Evolutionary conservation across 2,797 vertebrate genomes (phyloP).

Genomic region (Argyrosomus regius): DNA sequence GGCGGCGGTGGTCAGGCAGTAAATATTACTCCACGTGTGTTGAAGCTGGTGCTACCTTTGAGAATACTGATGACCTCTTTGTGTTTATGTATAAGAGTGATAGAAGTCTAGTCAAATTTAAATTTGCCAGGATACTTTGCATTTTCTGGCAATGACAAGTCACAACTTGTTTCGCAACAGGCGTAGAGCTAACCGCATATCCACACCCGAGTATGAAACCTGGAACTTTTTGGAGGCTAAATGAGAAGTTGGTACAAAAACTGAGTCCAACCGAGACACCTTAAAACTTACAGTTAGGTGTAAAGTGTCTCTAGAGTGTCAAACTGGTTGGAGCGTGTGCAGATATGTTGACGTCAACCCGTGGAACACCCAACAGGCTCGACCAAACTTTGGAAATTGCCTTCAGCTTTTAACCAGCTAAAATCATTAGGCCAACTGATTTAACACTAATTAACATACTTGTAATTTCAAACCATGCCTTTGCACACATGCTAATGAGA

Average conservation of each 20-base stretch:
- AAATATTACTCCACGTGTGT: neutral
- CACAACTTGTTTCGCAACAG: neutral
- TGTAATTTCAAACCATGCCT: neutral
- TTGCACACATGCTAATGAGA: neutral
- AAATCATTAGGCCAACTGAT: neutral
- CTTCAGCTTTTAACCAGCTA: neutral
- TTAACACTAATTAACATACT: neutral
- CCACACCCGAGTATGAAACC: neutral
- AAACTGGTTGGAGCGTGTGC: too few species aligned
- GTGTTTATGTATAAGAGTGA: neutral
- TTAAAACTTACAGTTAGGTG: neutral
- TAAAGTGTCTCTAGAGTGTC: too few species aligned
- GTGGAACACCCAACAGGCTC: too few species aligned
- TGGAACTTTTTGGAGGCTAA: neutral
- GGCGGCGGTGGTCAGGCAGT: slow-evolving; percentile 57
- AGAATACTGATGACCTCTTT: neutral
- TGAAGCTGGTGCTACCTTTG: neutral
- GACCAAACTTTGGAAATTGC: too few species aligned
- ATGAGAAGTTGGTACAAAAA: neutral
- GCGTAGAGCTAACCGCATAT: neutral
- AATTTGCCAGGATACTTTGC: neutral
- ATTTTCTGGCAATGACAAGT: too few species aligned
- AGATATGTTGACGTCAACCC: neutral
- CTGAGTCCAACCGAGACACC: neutral
- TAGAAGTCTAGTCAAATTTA: neutral